A percentile compares a stretch with the other conserved stretches of the same genome.
Conservation (phyloP, 2,888 invertebrate genomes). For the Lasioglossum calceatum region DNA sequence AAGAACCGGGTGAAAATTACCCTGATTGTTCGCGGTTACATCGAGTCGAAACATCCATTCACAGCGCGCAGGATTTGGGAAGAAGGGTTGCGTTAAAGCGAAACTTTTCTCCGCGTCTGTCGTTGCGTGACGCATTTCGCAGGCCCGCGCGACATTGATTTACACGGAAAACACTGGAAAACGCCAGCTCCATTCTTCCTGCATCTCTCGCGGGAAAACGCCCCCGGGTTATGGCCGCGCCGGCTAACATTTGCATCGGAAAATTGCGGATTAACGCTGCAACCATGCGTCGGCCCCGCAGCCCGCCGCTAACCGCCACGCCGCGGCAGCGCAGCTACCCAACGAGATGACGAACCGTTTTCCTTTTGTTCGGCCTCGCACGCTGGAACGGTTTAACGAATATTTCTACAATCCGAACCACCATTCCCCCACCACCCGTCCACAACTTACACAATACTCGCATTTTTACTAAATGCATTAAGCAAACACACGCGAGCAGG, state of each 20-base stretch:
- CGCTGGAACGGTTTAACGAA: conserved; percentile 24
- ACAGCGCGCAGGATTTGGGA: neutral
- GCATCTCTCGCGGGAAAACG: conserved; percentile 33
- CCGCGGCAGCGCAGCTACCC: neutral
- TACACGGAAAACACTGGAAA: conserved; percentile 24
- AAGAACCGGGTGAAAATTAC: neutral
- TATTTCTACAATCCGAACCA: neutral
- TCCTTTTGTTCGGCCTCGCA: conserved; percentile 27
- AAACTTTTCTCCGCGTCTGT: neutral
- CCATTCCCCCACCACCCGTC: neutral
- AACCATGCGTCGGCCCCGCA: conserved; percentile 11
- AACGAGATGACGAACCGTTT: conserved; percentile 29
- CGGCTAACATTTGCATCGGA: conserved; percentile 63
- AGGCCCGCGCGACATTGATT: conserved; percentile 29
- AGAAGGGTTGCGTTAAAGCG: neutral
- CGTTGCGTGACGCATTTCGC: conserved; percentile 24
- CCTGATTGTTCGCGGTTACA: neutral
- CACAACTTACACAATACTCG: neutral
- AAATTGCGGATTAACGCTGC: conserved; percentile 66
- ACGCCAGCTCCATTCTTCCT: conserved; percentile 24
- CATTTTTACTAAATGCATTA: neutral
- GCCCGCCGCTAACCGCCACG: neutral
- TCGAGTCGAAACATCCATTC: neutral
- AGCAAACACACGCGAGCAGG: neutral
- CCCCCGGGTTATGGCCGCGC: conserved; percentile 17